These are phyloP conservation scores for Neostethus bicornis DNA, from an alignment of 2,797 vertebrate species.

Conservation along the genomic window DNA sequence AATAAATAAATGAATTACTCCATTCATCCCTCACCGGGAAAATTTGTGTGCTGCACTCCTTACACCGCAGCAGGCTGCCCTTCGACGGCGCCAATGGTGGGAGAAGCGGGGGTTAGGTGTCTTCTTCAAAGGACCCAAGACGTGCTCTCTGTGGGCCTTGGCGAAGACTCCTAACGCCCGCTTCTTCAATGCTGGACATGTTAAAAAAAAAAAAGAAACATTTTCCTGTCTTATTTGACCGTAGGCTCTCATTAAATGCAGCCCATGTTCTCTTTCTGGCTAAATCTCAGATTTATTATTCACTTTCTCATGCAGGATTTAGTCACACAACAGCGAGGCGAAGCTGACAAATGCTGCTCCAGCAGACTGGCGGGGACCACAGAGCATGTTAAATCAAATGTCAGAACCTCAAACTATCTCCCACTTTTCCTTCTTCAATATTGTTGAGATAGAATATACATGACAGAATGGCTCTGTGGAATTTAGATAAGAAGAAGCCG, in stretches of 20 bases:
- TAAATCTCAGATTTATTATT: conserved; percentile 53
- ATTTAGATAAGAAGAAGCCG: conserved; percentile 51
- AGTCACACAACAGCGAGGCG: conserved; percentile 60
- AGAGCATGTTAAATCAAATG: conserved; percentile 67
- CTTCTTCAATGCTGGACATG: too few species aligned
- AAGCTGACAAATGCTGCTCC: conserved; percentile 45
- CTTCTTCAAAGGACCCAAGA: too few species aligned
- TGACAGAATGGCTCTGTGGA: conserved; percentile 55
- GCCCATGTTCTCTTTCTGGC: conserved; percentile 35
- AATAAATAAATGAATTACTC: too few species aligned
- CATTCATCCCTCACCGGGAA: too few species aligned
- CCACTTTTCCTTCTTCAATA: conserved; percentile 33
- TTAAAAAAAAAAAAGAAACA: too few species aligned
- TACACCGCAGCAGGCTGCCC: too few species aligned
- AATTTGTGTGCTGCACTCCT: too few species aligned
- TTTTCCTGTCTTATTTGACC: conserved; percentile 36
- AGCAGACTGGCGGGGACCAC: conserved; percentile 47
- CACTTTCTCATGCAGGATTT: conserved; percentile 53
- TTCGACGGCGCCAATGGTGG: too few species aligned
- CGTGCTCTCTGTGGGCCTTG: too few species aligned
- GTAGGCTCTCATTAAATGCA: conserved; percentile 30
- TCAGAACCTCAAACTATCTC: conserved; percentile 51
- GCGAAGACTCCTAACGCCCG: too few species aligned
- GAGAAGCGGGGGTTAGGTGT: too few species aligned
- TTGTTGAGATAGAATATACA: conserved; percentile 41